These are phyloP conservation scores for Xanthorhoe spadicearia DNA, from an alignment of 2,888 invertebrate species.

Conservation along the genomic window DNA sequence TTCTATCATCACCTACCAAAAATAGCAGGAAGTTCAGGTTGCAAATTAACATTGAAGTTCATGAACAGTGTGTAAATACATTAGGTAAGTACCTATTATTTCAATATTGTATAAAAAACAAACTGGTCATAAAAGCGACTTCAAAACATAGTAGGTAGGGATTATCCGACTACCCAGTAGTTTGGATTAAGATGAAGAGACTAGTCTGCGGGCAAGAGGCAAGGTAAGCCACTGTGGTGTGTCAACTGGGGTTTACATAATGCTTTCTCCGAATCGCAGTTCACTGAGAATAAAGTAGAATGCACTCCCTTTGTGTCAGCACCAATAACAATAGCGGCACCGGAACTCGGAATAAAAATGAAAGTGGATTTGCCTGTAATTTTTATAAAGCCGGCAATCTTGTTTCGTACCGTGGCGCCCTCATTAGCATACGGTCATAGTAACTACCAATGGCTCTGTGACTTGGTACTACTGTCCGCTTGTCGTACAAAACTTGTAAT, in stretches of 20 bases:
- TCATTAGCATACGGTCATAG: slow-evolving; percentile 66
- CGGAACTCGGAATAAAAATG: slow-evolving; percentile 80
- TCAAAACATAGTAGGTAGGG: not conserved
- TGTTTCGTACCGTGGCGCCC: slow-evolving; percentile 68
- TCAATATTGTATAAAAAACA: not conserved
- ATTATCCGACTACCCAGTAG: not conserved
- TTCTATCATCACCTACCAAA: too few species aligned
- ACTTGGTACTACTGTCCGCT: slow-evolving; percentile 40
- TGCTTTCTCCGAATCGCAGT: slow-evolving; percentile 46
- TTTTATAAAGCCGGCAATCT: slow-evolving; percentile 79
- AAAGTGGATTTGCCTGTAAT: slow-evolving; percentile 82
- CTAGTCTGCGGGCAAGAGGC: not conserved
- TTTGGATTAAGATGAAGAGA: not conserved
- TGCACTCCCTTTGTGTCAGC: slow-evolving; percentile 66
- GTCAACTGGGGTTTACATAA: slow-evolving; percentile 31
- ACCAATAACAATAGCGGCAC: slow-evolving; percentile 70
- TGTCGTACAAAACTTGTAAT: slow-evolving; percentile 53
- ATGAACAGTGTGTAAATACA: too few species aligned
- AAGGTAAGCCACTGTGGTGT: slow-evolving; percentile 9
- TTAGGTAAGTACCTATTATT: not conserved
- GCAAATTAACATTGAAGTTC: too few species aligned
- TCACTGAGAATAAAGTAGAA: slow-evolving; percentile 60
- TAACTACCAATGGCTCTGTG: slow-evolving; percentile 24
- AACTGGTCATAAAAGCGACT: not conserved
- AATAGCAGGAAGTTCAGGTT: too few species aligned